These are phyloP conservation scores for Papilio polyxenes DNA, from an alignment of 1,140 invertebrate genomes.

Conservation along the genomic window DNA sequence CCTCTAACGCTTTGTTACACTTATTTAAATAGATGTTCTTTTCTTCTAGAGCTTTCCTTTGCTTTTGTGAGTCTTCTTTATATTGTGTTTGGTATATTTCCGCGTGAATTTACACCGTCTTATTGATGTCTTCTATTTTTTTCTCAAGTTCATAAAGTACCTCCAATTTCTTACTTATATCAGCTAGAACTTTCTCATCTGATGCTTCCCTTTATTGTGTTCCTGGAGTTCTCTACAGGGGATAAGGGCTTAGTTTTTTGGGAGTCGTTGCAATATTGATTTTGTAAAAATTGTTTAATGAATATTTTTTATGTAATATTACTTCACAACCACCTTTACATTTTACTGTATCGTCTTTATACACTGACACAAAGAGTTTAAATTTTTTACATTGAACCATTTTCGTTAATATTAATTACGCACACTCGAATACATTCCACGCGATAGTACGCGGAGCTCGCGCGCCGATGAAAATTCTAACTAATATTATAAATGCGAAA, in stretches of 20 bases:
- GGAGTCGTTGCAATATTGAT: conserved; percentile 38
- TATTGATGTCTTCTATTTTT: conserved; percentile 2
- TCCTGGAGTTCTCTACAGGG: too few species aligned
- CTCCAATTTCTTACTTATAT: conserved; percentile 37
- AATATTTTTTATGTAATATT: conserved; percentile 45
- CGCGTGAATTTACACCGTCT: conserved; percentile 31
- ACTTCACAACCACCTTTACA: conserved; percentile 44
- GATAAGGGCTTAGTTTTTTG: neutral
- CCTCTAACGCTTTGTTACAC: neutral
- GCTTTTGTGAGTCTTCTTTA: conserved; percentile 37
- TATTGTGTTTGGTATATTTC: conserved; percentile 38
- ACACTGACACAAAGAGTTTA: conserved; percentile 43
- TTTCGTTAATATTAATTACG: too few species aligned
- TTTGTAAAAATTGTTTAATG: conserved; percentile 35
- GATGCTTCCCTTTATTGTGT: conserved; percentile 28
- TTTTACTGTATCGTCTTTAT: conserved; percentile 44
- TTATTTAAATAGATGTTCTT: conserved; percentile 36
- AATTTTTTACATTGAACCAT: conserved; percentile 48
- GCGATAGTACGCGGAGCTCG: too few species aligned
- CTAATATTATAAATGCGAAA: too few species aligned
- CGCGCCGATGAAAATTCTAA: too few species aligned
- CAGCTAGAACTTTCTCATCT: conserved; percentile 22
- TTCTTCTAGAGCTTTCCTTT: conserved; percentile 33
- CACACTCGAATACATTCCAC: too few species aligned
- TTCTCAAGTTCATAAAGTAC: conserved; percentile 35